Evolutionary conservation across 2,888 invertebrate genomes (phyloP).

Genomic region (Acanthosoma haemorrhoidale): DNA sequence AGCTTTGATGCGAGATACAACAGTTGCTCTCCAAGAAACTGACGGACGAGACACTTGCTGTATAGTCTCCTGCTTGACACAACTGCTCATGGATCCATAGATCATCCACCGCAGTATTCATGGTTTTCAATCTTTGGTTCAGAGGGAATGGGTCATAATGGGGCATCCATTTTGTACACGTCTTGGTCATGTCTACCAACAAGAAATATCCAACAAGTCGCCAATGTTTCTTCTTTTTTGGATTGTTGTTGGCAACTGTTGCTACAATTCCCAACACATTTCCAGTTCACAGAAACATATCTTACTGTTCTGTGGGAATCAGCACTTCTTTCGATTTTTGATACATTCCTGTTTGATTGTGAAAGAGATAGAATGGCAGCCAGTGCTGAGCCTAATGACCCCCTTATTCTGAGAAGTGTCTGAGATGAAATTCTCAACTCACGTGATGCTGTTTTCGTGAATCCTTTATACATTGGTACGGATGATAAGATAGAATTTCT

Average conservation of each 20-base stretch:
- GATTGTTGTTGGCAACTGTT: conserved; percentile 91
- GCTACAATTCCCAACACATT: conserved; percentile 80
- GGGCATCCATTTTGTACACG: conserved; percentile 78
- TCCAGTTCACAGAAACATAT: conserved; percentile 89
- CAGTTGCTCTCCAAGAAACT: conserved; percentile 79
- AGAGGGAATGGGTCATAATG: conserved; percentile 91
- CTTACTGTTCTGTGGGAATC: conserved; percentile 89
- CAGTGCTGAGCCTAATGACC: conserved; percentile 52
- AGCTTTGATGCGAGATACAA: conserved; percentile 57
- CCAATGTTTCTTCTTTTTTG: conserved; percentile 87
- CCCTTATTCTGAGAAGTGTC: conserved; percentile 64
- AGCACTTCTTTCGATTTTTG: conserved; percentile 79
- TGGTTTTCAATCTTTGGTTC: conserved; percentile 85
- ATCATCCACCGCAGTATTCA: conserved; percentile 73
- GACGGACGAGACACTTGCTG: conserved; percentile 85
- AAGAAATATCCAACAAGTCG: conserved; percentile 50
- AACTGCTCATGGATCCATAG: conserved; percentile 78
- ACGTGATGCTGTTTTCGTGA: conserved; percentile 75
- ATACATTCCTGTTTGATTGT: conserved; percentile 88
- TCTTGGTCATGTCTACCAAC: conserved; percentile 43
- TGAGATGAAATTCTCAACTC: conserved; percentile 87
- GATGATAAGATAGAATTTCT: conserved; percentile 34
- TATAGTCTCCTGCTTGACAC: conserved; percentile 77
- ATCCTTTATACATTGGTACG: conserved; percentile 62
- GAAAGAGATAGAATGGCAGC: conserved; percentile 69